phyloP scores from a whole-genome alignment of 2,113 vertebrate species.

The Acanthisitta chloris region DNA sequence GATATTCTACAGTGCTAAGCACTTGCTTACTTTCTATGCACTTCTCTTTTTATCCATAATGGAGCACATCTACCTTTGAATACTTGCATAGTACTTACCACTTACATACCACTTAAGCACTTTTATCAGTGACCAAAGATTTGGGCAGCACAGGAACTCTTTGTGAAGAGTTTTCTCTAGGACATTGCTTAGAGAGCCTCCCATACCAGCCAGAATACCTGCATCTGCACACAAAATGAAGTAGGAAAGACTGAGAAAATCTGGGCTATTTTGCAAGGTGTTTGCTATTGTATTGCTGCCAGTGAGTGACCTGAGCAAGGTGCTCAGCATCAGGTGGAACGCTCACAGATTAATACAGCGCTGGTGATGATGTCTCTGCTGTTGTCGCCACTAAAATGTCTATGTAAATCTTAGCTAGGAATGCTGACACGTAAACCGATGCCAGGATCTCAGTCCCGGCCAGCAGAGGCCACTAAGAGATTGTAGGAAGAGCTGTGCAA shows the following conservation, averaged over 20 bases:
- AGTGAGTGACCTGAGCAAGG: not conserved
- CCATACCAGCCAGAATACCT: not conserved
- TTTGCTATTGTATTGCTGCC: not conserved
- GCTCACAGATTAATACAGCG: accelerated
- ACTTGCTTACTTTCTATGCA: not conserved
- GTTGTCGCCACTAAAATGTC: not conserved
- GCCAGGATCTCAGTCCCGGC: not conserved
- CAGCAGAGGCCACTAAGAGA: slow-evolving; percentile 30
- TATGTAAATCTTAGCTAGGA: not conserved
- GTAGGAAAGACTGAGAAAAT: not conserved
- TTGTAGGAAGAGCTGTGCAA: not conserved
- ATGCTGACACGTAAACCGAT: not conserved
- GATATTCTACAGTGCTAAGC: not conserved
- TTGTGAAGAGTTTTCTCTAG: not conserved
- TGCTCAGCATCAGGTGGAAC: not conserved
- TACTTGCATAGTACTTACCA: too few relatives aligned
- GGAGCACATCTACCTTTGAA: not conserved
- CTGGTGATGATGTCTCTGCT: not conserved
- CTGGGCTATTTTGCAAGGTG: not conserved
- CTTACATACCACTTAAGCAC: not conserved
- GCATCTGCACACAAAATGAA: not conserved
- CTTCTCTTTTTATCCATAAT: not conserved
- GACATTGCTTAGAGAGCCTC: not conserved
- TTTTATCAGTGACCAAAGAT: not conserved
- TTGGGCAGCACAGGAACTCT: not conserved